Conservation (phyloP, 2,888 invertebrate species). For the Cantharis rustica region DNA sequence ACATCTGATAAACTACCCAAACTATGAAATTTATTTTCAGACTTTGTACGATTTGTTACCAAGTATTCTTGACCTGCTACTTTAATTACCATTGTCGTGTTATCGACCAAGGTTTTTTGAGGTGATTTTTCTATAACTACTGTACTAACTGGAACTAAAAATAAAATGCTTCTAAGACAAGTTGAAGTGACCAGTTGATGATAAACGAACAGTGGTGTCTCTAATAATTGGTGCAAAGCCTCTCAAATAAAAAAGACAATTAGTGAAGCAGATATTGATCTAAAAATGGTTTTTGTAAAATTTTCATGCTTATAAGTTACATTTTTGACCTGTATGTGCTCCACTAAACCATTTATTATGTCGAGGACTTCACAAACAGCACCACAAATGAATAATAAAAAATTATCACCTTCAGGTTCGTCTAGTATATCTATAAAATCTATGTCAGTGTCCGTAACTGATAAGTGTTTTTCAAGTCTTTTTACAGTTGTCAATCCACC, state of each 20-base stretch:
- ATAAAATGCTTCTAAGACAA: not conserved
- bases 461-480: conserved; percentile 67
- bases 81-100: conserved; percentile 55
- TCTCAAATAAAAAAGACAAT: not conserved
- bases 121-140: conserved; percentile 44
- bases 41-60: conserved; percentile 52
- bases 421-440: conserved; percentile 70
- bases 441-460: conserved; percentile 69
- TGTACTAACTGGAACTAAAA: conserved; percentile 21
- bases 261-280: not conserved
- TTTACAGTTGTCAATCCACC: conserved; percentile 78
- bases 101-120: conserved; percentile 46
- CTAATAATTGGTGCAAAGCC: not conserved
- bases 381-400: not conserved
- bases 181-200: not conserved
- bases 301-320: no score
- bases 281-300: not conserved
- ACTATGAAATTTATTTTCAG: conserved; percentile 52
- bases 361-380: not conserved
- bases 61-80: conserved; percentile 56
- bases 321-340: no score
- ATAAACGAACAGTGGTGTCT: not conserved
- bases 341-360: not conserved
- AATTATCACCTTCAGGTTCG: conserved; percentile 37
- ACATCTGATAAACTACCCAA: conserved; percentile 54